Evolutionary conservation across 1,140 invertebrate species (phyloP), one percentile per base, ranked within the genome.

Genomic region (Sinella curviseta): DNA sequence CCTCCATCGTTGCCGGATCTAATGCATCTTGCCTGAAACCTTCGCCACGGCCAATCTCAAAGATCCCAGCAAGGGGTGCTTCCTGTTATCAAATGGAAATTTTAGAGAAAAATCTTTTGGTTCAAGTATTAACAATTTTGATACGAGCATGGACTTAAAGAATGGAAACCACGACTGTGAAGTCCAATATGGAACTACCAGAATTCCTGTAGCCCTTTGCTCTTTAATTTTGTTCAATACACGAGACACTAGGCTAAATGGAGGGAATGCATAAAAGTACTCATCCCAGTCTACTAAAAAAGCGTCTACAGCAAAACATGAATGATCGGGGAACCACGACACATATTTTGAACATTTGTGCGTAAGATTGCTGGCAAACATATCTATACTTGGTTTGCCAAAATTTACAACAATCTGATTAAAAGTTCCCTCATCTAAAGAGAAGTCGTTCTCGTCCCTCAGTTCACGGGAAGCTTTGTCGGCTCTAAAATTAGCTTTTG

Each of bases 111-210:
- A 28, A 78, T 26, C 57, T 65, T 34, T 4, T 0, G 78, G 48
- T 0, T 31, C 78, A 17, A 78, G 26, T 60, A 78, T 60, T 17
- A 78, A 24, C 0, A 16, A 1, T 20, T 79, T 33, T 16, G 54
- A 65, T 65, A 39, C 70, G 1, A 1, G n/a, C 36, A 79, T 35
- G 36, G 57, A 39, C n/a, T 0, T 0, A 33, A 76, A 79, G n/a
- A 67, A 28, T 31, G 78, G 78, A 67, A 48, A 79, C 78, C 78
- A 79, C 2, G 65, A n/a, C 39, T 79, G 78, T 1, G 4, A 12
- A 12, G 48, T 48, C 74, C 74, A 70, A 60, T 30, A 36, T 17
- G 78, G 78, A 1, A 76, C 54, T 3, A 79, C 55, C 8, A 76
- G 0, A 12, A 79, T 30, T 3, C 39, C 54, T 30, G 35, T 60